phyloP scores from a whole-genome alignment of 2,113 vertebrate species.

The Erpornis zantholeuca region DNA sequence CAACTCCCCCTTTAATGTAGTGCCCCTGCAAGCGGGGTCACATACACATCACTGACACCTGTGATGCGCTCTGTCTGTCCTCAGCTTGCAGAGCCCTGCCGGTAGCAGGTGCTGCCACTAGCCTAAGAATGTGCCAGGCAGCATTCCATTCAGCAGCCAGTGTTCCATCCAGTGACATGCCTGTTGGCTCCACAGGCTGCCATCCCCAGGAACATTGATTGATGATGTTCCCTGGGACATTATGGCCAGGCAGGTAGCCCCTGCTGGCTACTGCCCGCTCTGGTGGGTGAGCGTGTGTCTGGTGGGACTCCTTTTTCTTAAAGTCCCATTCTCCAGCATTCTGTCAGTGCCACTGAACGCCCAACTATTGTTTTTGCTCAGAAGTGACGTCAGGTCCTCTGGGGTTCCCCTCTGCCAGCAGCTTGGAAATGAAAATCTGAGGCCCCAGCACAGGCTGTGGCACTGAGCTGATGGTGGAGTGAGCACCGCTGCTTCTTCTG shows the following conservation, averaged over 20 bases:
- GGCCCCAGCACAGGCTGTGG: background rate
- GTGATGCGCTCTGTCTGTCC: background rate
- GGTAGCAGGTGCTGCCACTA: background rate
- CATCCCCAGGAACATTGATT: rapidly evolving
- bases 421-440: background rate
- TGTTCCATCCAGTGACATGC: background rate
- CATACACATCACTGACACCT: background rate
- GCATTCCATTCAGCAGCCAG: background rate
- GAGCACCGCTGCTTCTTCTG: rapidly evolving
- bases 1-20: background rate
- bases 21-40: background rate
- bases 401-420: background rate
- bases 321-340: background rate
- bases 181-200: rapidly evolving
- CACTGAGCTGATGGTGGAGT: background rate
- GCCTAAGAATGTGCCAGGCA: background rate
- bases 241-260: background rate
- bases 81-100: background rate
- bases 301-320: background rate
- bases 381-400: background rate
- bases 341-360: rapidly evolving
- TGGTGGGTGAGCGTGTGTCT: rapidly evolving
- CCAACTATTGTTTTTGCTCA: background rate
- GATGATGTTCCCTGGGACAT: background rate
- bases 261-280: rapidly evolving